These are phyloP conservation scores for Ericerus pela DNA, from an alignment of 1,140 invertebrate species.

Conservation along the genomic window DNA sequence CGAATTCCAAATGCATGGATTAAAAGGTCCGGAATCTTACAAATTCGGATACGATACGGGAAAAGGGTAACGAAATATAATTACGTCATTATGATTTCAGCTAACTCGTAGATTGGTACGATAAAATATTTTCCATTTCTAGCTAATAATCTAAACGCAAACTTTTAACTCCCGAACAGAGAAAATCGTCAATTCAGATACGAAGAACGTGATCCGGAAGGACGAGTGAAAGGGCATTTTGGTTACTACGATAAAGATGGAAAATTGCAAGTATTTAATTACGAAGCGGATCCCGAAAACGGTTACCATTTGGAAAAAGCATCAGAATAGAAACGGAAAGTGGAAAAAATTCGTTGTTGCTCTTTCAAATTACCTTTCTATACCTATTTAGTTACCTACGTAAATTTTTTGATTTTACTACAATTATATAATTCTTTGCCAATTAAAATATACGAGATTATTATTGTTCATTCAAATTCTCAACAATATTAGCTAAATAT, in stretches of 20 bases:
- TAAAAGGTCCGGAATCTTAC: slow-evolving; percentile 66
- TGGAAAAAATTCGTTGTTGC: too few species aligned
- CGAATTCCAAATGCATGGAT: slow-evolving; percentile 47
- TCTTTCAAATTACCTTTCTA: too few species aligned
- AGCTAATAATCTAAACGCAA: background rate
- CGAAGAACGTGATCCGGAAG: slow-evolving; percentile 60
- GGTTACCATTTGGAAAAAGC: slow-evolving; percentile 42
- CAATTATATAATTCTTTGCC: too few species aligned
- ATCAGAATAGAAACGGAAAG: too few species aligned
- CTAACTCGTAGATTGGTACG: background rate
- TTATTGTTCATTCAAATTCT: too few species aligned
- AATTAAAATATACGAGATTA: too few species aligned
- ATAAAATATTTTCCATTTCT: background rate
- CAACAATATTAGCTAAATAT: too few species aligned
- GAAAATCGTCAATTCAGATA: slow-evolving; percentile 65
- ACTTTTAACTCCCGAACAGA: slow-evolving; percentile 32
- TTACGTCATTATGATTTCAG: background rate
- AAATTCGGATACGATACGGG: slow-evolving; percentile 78
- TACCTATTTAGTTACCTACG: too few species aligned
- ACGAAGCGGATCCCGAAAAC: slow-evolving; percentile 50
- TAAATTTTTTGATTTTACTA: too few species aligned
- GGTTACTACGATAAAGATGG: slow-evolving; percentile 65
- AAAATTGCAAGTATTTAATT: slow-evolving; percentile 61
- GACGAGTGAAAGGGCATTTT: slow-evolving; percentile 64
- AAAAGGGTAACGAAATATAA: slow-evolving; percentile 44